Base-by-base conservation (phyloP, 1,140 invertebrate genomes). In the Heterodera carotae region DNA sequence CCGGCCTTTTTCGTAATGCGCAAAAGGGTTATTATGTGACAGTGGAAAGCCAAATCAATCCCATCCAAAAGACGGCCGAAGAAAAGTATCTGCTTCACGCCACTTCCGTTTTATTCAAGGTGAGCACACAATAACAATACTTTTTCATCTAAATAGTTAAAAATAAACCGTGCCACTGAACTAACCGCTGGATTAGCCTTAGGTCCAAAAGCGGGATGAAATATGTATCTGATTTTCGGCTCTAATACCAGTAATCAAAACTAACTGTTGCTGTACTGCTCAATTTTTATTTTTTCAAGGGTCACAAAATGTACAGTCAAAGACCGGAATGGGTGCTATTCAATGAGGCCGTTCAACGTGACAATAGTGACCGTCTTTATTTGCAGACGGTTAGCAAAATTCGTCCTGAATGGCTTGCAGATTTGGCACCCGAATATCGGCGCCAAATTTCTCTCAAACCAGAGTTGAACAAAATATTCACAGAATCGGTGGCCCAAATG, bases 301-400 rank as follows among this genome's bases (percentile, higher is more conserved):
- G 48, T 5, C 4, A 12, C 12, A 53, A 53, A 53, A 4, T 18
- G 48, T 53, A 53, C 48, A 53, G 48, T 89, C 96, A 98, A 89
- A 98, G 98, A 90, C 97, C 97, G 3, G 97, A 99, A 88, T 99
- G 97, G 97, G 96, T 98, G n/a, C 92, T 99, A 71, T 99, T 99
- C 89, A 98, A 99, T 89, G 97, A 99, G 89, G 99, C 99, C 89
- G 97, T 99, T 39, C 90, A 99, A 71, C 99, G 97, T 36, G 98
- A 97, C 15, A 98, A 99, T 89, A 99, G 99, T 89, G 18, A 22
- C 48, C 3, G 48, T 5, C 18, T 10, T 18, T 99, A 98, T 88
- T 99, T 99, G 82, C 91, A 97, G 81, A 99, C 96, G 1, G 95
- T 98, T 2, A 98, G 95, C 3, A 96, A 98, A 88, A 94, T 99